Conservation (phyloP, 2,113 vertebrate genomes). For the Ophthalmolycus amberensis region DNA sequence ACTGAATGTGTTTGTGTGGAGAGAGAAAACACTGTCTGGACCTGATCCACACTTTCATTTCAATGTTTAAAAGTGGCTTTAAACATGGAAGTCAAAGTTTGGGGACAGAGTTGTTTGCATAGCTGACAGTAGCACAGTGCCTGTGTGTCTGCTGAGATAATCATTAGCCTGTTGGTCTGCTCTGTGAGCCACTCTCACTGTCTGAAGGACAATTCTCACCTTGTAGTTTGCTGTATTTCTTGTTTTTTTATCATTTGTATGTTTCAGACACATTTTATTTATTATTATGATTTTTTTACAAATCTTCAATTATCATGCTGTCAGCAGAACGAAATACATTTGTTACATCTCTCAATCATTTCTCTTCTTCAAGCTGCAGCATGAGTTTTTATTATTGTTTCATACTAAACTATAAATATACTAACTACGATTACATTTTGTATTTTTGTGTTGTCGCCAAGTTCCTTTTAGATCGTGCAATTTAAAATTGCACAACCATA, state of each 20-base stretch:
- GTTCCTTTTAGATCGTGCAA: neutral
- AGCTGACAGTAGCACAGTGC: constrained; percentile 4
- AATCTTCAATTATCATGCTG: neutral
- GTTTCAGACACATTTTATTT: neutral
- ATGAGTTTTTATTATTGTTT: neutral
- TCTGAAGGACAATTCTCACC: neutral
- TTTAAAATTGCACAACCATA: neutral
- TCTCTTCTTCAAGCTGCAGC: neutral
- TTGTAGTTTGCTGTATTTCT: neutral
- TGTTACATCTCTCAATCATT: neutral
- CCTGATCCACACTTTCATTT: neutral
- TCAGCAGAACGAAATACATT: neutral
- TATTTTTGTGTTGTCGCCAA: neutral
- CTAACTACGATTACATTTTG: neutral
- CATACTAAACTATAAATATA: neutral
- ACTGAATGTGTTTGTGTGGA: neutral
- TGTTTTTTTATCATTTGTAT: neutral
- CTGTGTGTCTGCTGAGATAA: constrained; percentile 31
- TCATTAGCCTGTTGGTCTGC: constrained; percentile 46
- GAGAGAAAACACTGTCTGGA: neutral
- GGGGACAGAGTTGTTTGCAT: neutral
- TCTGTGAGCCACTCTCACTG: constrained; percentile 7
- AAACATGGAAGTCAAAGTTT: neutral
- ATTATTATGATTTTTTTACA: neutral
- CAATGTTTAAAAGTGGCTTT: neutral